These are phyloP conservation scores for Drymodes brunneopygia DNA, from an alignment of 2,113 vertebrate species.

Conservation along the genomic window DNA sequence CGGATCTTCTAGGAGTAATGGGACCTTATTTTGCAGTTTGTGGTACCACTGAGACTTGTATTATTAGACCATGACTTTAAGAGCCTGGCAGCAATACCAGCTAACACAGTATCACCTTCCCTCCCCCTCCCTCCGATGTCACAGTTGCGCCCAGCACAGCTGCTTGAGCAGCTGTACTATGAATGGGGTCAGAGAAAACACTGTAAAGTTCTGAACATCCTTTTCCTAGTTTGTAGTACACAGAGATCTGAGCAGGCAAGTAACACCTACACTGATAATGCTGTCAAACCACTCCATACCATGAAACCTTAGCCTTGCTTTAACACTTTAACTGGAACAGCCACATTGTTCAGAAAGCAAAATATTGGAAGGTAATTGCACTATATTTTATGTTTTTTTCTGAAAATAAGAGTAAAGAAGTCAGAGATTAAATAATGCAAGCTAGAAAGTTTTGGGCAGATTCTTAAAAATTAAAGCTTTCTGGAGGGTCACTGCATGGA, in stretches of 20 bases:
- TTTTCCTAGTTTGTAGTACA: not conserved
- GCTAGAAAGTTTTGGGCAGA: not conserved
- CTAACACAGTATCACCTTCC: not conserved
- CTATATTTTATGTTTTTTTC: not conserved
- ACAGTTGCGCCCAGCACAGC: not conserved
- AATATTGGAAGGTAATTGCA: accelerated
- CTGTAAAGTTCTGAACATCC: not conserved
- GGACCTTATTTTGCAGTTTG: not conserved
- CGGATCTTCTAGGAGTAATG: not conserved
- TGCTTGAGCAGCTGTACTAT: conserved; percentile 1
- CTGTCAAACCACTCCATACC: not conserved
- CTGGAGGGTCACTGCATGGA: not conserved
- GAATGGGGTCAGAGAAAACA: not conserved
- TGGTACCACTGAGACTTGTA: not conserved
- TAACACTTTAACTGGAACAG: not conserved
- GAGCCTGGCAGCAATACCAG: not conserved
- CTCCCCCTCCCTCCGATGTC: not conserved
- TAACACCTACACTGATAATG: not conserved
- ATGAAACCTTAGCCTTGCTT: not conserved
- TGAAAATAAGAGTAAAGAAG: not conserved
- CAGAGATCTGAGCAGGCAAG: not conserved
- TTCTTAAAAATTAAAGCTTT: not conserved
- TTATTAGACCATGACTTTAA: not conserved
- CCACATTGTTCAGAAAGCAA: not conserved
- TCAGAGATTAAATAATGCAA: not conserved